Conservation (phyloP, 2,797 vertebrate species). For the Geotrypetes seraphini region DNA sequence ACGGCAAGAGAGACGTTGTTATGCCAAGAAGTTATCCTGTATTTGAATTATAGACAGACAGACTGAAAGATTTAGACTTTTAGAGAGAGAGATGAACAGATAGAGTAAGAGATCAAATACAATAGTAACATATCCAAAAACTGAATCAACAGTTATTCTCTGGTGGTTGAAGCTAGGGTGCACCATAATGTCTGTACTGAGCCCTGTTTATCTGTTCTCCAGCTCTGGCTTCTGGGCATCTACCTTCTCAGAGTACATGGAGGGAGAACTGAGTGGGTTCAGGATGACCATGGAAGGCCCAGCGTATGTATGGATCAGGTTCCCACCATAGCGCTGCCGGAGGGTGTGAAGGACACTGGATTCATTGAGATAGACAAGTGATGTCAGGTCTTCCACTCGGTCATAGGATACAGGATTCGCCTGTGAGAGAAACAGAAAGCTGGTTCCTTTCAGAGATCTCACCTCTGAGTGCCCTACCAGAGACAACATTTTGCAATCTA, state of each 20-base stretch:
- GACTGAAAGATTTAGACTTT: no score
- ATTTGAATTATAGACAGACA: no score
- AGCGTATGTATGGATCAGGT: slow-evolving; percentile 81
- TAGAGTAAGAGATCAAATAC: no score
- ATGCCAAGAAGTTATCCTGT: no score
- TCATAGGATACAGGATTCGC: slow-evolving; percentile 84
- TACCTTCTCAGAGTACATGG: slow-evolving; percentile 97
- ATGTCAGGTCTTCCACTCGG: slow-evolving; percentile 81
- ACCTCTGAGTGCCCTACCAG: fast-evolving
- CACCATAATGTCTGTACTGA: no score
- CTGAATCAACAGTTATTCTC: no score
- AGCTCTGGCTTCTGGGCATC: no score
- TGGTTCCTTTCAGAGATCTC: background rate
- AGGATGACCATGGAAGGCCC: slow-evolving; percentile 83
- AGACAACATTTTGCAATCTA: background rate
- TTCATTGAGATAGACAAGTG: slow-evolving; percentile 87
- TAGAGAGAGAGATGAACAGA: no score
- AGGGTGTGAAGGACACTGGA: slow-evolving; percentile 84
- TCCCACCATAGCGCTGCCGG: slow-evolving; percentile 84
- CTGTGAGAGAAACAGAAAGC: slow-evolving; percentile 28
- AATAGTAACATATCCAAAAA: no score
- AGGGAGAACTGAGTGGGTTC: slow-evolving; percentile 86
- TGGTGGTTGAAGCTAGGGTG: no score
- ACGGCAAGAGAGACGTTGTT: no score
- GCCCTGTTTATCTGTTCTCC: no score